These are phyloP conservation scores for Chascanopsetta lugubris DNA, from an alignment of 2,113 vertebrate genomes.

Conservation along the genomic window DNA sequence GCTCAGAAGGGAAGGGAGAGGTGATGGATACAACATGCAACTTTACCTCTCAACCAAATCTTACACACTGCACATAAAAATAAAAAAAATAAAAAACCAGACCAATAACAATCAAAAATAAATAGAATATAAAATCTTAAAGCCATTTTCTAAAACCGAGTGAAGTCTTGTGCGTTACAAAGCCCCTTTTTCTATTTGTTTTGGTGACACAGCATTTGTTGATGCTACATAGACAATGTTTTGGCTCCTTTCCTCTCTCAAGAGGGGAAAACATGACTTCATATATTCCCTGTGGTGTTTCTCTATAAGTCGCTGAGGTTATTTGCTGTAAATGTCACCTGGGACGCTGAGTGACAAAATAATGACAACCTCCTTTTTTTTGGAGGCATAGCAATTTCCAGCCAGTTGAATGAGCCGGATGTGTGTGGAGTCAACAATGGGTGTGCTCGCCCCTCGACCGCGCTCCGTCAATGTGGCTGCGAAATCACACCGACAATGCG, in stretches of 20 bases:
- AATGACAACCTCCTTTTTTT: slow-evolving; percentile 80
- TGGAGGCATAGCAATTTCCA: slow-evolving; percentile 79
- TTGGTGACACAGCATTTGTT: slow-evolving; percentile 17
- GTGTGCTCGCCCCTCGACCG: slow-evolving; percentile 71
- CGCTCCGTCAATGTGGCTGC: slow-evolving; percentile 74
- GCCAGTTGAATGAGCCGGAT: slow-evolving; percentile 80
- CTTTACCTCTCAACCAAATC: no score
- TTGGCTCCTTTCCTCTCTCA: slow-evolving; percentile 22
- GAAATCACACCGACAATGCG: slow-evolving; percentile 68
- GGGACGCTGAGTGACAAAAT: slow-evolving; percentile 79
- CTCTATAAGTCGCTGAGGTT: slow-evolving; percentile 63
- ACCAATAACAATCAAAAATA: no score
- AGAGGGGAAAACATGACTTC: slow-evolving; percentile 48
- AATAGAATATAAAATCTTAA: no score
- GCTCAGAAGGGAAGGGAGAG: no score
- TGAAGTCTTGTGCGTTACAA: no score
- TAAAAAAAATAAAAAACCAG: no score
- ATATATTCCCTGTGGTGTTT: slow-evolving; percentile 42
- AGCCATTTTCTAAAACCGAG: no score
- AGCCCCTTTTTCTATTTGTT: neutral
- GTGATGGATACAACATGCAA: no score
- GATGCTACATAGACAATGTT: slow-evolving; percentile 19
- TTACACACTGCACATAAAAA: no score
- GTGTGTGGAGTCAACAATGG: slow-evolving; percentile 74
- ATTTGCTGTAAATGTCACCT: slow-evolving; percentile 83